These are phyloP conservation scores for Vidua macroura DNA, from an alignment of 2,113 vertebrate species.

Conservation along the genomic window DNA sequence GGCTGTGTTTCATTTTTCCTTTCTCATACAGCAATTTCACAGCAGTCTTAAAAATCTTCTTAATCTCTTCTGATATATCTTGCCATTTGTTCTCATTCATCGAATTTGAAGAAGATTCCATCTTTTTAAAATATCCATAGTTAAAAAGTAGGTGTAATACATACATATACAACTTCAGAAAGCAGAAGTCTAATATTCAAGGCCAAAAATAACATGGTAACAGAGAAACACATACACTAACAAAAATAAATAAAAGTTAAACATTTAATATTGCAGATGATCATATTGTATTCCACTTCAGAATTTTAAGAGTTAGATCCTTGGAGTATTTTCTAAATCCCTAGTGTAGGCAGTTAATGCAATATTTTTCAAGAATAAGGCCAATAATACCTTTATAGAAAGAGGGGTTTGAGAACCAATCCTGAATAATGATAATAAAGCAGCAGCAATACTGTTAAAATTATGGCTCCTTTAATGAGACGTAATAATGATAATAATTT, in stretches of 20 bases:
- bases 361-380: background rate
- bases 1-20: constrained; percentile 89
- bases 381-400: background rate
- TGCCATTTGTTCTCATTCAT: constrained; percentile 90
- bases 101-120: constrained; percentile 83
- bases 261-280: background rate
- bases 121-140: constrained; percentile 72
- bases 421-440: background rate
- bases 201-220: background rate
- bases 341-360: background rate
- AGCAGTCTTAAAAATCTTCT: constrained; percentile 89
- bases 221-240: background rate
- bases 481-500: background rate
- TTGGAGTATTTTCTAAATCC: background rate
- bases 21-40: constrained; percentile 92
- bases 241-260: background rate
- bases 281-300: background rate
- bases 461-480: background rate
- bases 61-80: constrained; percentile 93
- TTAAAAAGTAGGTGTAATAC: constrained; percentile 11
- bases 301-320: background rate
- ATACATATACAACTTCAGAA: background rate
- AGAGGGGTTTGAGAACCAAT: background rate
- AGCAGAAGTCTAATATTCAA: background rate
- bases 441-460: background rate